Base-by-base conservation (phyloP, 2,888 invertebrate genomes). In the Sinopyrophorus schimmeli region DNA sequence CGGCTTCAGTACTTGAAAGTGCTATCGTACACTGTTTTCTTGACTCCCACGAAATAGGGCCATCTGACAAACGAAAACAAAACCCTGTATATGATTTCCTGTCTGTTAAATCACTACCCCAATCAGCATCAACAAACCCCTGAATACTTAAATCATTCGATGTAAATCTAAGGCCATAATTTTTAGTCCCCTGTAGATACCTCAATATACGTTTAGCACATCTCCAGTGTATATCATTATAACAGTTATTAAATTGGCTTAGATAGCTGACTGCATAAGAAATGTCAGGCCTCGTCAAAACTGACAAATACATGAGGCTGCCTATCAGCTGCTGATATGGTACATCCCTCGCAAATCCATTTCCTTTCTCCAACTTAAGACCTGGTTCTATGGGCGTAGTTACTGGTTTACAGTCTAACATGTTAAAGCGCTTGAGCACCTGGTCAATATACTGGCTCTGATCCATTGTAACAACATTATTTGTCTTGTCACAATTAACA, bases 241-340 rank as follows among this genome's bases (percentile, higher is more conserved):
- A 51, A 46, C 49, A 42, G 34, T 52, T 54, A 48, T 57, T 55
- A 50, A 50, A 57, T 35, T 57, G 52, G 14, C 61, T 62, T n/a
- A 61, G 35, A 24, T 38, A 59, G 37, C 52, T 59, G 1, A 60
- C 57, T 17, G 53, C 15, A 42, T 32, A 61, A 10, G 58, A 18
- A 21, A 62, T 61, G 20, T 60, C 59, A 12, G 58, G 59, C 44
- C 62, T 52, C 2, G 60, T 58, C n/a, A 58, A 39, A 2, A 60
- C 56, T 12, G 55, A 17, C 14, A 62, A 39, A 40, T 58, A 62
- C 59, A 59, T 59, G 10, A 55, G 37, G 43, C 55, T 53, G 3
- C 61, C 60, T 24, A 60, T 53, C 3, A 59, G 34, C 31, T 57
- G 17, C 28, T 53, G 58, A 50, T 59, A 59, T 21, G 54, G 61